Percentiles rank a stretch among this genome's conserved stretches.
Conservation (phyloP, 2,888 invertebrate species). For the Spilarctia lutea region DNA sequence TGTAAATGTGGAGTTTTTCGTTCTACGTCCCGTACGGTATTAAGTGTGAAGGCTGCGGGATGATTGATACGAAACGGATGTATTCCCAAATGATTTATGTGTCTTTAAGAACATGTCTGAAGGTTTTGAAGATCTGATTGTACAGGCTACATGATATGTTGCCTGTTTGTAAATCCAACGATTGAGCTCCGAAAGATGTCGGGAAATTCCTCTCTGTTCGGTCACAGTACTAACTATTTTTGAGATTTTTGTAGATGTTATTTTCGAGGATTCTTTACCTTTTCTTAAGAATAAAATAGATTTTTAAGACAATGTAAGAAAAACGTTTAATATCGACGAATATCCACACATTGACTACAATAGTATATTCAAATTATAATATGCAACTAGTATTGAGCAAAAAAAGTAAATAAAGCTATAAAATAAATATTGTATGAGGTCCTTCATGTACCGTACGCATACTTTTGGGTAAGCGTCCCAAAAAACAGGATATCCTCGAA, state of each 20-base stretch:
- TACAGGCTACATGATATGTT: not conserved
- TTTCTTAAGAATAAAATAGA: no score
- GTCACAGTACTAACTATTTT: not conserved
- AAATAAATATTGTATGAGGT: not conserved
- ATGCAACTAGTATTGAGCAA: not conserved
- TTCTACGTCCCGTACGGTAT: conserved; percentile 58
- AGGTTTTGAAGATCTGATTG: conserved; percentile 14
- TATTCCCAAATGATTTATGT: conserved; percentile 72
- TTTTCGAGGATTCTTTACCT: not conserved
- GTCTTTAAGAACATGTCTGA: conserved; percentile 34
- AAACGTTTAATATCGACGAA: no score
- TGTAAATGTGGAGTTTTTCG: conserved; percentile 69
- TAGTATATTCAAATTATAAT: not conserved
- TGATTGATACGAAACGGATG: conserved; percentile 77
- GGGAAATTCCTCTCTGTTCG: not conserved
- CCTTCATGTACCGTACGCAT: not conserved
- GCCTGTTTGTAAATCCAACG: not conserved
- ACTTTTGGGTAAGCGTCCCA: not conserved
- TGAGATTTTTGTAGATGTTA: not conserved
- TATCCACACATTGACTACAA: no score
- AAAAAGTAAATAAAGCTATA: not conserved
- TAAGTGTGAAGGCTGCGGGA: conserved; percentile 67
- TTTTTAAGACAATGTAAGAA: no score
- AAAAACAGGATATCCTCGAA: not conserved
- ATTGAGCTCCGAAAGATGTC: not conserved